These are phyloP conservation scores for Tribolium castaneum DNA, from an alignment of 1,140 invertebrate genomes.

Conservation along the genomic window DNA sequence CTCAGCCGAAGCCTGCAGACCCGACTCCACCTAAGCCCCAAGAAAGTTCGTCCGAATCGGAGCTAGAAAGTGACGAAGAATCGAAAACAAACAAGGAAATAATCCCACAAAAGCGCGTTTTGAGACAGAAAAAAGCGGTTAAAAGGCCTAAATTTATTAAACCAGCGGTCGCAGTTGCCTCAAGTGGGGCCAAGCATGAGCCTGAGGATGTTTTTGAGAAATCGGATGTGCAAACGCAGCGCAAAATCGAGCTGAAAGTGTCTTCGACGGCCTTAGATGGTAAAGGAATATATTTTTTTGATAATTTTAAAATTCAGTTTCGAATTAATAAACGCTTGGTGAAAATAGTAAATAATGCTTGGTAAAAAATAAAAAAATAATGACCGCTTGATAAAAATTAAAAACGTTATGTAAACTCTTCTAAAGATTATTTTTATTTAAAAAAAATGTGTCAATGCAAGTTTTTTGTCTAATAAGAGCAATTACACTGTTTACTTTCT, in stretches of 20 bases:
- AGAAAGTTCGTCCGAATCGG: conserved; percentile 73
- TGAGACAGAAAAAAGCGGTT: conserved; percentile 68
- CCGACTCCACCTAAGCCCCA: background rate
- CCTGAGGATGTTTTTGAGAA: conserved; percentile 77
- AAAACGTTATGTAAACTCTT: no score
- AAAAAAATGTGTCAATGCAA: no score
- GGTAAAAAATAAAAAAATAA: no score
- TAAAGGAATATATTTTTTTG: conserved; percentile 44
- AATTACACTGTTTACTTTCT: no score
- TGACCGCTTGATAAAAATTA: no score
- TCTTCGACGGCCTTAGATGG: conserved; percentile 56
- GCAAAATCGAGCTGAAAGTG: conserved; percentile 75
- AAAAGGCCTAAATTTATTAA: conserved; percentile 76
- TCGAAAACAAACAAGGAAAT: conserved; percentile 60
- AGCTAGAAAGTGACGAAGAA: conserved; percentile 81
- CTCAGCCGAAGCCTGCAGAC: background rate
- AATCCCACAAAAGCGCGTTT: conserved; percentile 70
- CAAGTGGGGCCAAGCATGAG: conserved; percentile 64
- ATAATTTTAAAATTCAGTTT: no score
- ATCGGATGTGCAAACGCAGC: conserved; percentile 66
- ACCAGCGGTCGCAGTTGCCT: conserved; percentile 56
- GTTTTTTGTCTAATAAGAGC: no score
- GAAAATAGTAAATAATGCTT: no score
- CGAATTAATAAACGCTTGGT: no score
- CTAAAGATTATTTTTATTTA: no score